These are phyloP conservation scores for Magallana gigas DNA, from an alignment of 1,140 invertebrate genomes.

Conservation along the genomic window DNA sequence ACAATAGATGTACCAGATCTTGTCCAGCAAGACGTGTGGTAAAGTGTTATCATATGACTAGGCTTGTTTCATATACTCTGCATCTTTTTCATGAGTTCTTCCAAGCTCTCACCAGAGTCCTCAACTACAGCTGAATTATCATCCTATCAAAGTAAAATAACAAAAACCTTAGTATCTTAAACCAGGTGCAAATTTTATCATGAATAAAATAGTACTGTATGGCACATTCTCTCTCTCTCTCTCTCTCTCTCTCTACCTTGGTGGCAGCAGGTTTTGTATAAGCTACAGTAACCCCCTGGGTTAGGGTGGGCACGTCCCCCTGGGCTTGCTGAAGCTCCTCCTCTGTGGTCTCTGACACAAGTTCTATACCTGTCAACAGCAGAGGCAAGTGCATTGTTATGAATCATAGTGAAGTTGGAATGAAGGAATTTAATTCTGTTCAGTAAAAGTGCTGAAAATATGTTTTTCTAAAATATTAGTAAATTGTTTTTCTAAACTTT, in stretches of 20 bases:
- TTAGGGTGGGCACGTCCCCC: constrained; percentile 77
- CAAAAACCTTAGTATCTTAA: background rate
- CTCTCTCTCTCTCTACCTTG: background rate
- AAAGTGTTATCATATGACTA: no score
- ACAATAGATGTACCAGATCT: background rate
- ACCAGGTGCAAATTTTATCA: no score
- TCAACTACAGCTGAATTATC: constrained; percentile 80
- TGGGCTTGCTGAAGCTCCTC: constrained; percentile 69
- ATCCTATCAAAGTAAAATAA: constrained; percentile 76
- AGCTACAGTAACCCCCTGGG: constrained; percentile 84
- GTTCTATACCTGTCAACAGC: constrained; percentile 68
- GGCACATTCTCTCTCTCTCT: background rate
- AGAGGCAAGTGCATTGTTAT: no score
- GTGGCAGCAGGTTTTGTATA: constrained; percentile 83
- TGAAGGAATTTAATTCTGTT: no score
- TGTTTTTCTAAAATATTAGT: no score
- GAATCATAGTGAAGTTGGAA: no score
- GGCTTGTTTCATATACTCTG: constrained; percentile 85
- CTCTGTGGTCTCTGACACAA: constrained; percentile 74
- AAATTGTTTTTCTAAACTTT: no score
- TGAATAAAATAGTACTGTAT: background rate
- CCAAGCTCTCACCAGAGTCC: constrained; percentile 83
- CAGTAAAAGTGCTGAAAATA: no score
- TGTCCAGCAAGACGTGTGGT: constrained; percentile 19
- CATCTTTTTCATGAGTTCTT: constrained; percentile 94